Percentiles rank a stretch among this genome's conserved stretches.
phyloP scores from a whole-genome alignment of 2,888 invertebrate species.

The Apodemia duryi region DNA sequence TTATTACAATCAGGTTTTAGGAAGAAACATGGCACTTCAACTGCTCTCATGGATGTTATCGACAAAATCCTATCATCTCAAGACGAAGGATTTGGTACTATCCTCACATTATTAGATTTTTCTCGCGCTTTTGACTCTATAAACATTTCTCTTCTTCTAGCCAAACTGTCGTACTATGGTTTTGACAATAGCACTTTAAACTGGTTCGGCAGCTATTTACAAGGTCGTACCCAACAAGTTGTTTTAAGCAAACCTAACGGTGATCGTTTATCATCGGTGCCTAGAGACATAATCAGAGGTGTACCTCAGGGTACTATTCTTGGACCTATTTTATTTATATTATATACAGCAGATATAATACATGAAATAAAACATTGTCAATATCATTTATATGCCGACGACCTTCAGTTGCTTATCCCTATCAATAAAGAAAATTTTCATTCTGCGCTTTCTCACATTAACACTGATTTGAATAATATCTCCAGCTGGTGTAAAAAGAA shows the following conservation, averaged over 20 bases:
- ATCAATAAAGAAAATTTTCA: background rate
- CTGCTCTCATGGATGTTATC: background rate
- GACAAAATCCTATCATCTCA: constrained; percentile 4
- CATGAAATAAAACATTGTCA: background rate
- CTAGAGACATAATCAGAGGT: background rate
- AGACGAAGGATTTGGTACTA: background rate
- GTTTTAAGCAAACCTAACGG: background rate
- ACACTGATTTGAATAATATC: background rate
- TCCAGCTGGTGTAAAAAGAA: background rate
- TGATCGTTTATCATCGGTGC: background rate
- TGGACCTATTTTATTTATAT: background rate
- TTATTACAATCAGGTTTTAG: constrained; percentile 4
- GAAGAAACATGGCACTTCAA: background rate
- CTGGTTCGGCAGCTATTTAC: background rate
- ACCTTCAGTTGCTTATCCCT: background rate
- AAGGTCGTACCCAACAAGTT: background rate
- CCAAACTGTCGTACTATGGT: background rate
- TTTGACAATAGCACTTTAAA: background rate
- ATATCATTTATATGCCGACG: background rate
- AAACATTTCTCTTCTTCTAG: background rate
- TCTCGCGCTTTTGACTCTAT: background rate
- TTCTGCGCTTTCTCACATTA: background rate
- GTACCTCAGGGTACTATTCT: background rate
- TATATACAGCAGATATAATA: background rate
- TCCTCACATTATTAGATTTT: background rate